Evolutionary conservation across 1,140 invertebrate species (phyloP), one percentile per base, ranked within the genome.

Genomic region (Aphaenogaster floridana): DNA sequence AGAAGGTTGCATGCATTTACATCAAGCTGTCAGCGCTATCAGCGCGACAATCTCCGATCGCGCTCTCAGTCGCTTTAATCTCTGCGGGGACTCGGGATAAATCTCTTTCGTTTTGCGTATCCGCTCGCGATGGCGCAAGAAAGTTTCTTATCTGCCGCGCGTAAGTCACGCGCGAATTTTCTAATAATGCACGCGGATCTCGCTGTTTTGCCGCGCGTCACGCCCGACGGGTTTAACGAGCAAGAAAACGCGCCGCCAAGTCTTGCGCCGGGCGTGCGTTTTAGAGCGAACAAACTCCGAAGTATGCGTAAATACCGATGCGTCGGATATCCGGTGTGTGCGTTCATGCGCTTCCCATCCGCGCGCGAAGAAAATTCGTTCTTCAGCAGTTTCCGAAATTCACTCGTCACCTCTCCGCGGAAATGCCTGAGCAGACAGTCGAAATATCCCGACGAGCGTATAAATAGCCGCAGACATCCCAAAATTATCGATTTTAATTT

Each of bases 131-230:
- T 84, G 80, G 57, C 54, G 80, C 45, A 74, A 84, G 80, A 84
- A 74, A 50, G n/a, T 81, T 71, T 76, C 80, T 84, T 84, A 84
- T 84, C 79, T 81, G 36, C 63, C 78, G 78, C 59, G 45, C 50
- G 80, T 74, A 74, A 83, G 80, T 83, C 68, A 74, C 80, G 68
- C 80, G 80, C 69, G 80, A 48, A 71, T 84, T 84, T 84, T 84
- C 69, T 84, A 84, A 84, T 84, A 84, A 59, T 28, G 80, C 80
- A 84, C 80, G 68, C 80, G 54, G 28, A 63, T 84, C 80, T 61
- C 28, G 69, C n/a, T 76, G 69, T 84, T 84, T 84, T 76, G 80
- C 80, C 80, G 54, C 68, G 80, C 69, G 80, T 83, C 80, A 83
- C 69, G 80, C 80, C 48, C 68, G 42, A 21, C 42, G 80, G 17